Evolutionary conservation across 2,888 invertebrate genomes (phyloP).

Genomic region (Nyleta sp.): DNA sequence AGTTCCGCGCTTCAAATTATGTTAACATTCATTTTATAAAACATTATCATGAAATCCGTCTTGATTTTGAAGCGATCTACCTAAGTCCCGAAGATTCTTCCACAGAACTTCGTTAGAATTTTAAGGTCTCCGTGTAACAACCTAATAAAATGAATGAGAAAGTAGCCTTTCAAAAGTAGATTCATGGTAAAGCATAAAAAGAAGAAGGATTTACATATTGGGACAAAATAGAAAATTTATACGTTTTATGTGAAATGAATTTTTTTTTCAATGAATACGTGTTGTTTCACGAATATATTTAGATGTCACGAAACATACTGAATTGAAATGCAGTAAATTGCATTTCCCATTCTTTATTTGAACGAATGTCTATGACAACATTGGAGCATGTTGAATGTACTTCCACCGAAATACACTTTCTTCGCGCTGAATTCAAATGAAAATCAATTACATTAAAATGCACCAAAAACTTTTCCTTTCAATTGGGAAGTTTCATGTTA

Average conservation of each 20-base stretch:
- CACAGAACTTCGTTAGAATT: conserved; percentile 24
- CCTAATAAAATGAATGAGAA: conserved; percentile 8
- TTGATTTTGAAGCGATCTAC: conserved; percentile 12
- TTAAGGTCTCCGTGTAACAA: conserved; percentile 7
- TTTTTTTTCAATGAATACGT: not conserved
- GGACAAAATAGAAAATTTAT: not conserved
- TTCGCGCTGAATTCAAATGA: conserved; percentile 16
- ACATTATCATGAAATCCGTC: conserved; percentile 1
- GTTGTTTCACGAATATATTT: conserved; percentile 10
- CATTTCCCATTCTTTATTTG: conserved; percentile 28
- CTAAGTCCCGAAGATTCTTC: conserved; percentile 1
- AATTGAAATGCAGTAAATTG: conserved; percentile 30
- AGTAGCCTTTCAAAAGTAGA: not conserved
- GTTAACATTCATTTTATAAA: no score
- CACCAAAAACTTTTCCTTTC: conserved; percentile 7
- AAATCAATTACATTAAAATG: conserved; percentile 25
- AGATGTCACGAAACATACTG: conserved; percentile 9
- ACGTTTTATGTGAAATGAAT: conserved; percentile 7
- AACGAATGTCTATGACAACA: conserved; percentile 30
- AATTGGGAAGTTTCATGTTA: not conserved
- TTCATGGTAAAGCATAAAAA: conserved; percentile 5
- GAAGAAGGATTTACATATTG: conserved; percentile 14
- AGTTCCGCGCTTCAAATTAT: not conserved
- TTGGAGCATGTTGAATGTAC: conserved; percentile 10
- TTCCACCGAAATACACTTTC: conserved; percentile 21